These are phyloP conservation scores for Tyto alba DNA, from an alignment of 2,113 vertebrate species.

Conservation along the genomic window DNA sequence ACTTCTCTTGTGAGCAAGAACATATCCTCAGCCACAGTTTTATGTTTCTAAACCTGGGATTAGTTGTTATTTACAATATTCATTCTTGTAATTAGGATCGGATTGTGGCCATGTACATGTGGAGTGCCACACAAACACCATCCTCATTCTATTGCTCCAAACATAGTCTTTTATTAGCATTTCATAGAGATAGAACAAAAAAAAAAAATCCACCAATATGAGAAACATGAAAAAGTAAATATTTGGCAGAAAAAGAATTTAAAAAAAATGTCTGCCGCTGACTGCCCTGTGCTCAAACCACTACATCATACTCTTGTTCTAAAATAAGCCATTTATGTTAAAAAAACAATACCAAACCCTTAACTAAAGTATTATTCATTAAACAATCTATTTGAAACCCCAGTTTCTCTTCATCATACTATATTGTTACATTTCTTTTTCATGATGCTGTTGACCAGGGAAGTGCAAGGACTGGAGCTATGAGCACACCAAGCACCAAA, in stretches of 20 bases:
- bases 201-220: background rate
- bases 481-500: no score
- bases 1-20: background rate
- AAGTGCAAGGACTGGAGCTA: background rate
- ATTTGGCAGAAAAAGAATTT: background rate
- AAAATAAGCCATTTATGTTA: background rate
- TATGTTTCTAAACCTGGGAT: background rate
- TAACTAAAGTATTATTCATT: background rate
- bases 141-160: background rate
- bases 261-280: background rate
- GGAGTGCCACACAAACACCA: background rate
- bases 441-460: background rate
- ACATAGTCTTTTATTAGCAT: background rate
- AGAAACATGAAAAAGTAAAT: background rate
- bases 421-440: background rate
- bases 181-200: background rate
- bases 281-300: background rate
- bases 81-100: background rate
- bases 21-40: background rate
- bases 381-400: background rate
- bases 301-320: background rate
- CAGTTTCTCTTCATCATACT: background rate
- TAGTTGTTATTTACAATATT: background rate
- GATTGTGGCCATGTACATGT: background rate
- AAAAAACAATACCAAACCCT: background rate